Evolutionary conservation across 2,797 vertebrate genomes (phyloP), one percentile per base, ranked within the genome.

Genomic region (Sandelia bainsii): DNA sequence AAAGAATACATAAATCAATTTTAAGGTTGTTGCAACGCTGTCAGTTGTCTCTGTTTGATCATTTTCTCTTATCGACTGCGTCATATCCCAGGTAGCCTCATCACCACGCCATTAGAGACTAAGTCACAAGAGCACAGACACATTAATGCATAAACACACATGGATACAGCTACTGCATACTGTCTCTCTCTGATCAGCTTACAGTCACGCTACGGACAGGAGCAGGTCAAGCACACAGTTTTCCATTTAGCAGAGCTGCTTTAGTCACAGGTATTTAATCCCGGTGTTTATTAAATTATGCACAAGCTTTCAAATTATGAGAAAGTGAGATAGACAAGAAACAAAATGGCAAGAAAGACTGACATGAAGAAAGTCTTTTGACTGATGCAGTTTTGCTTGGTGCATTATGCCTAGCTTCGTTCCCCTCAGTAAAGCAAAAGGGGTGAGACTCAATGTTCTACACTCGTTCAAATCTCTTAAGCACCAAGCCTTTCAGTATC

Each of bases 171-270:
- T 25, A 19, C 37, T 13, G 45, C 62, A 57, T 45, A 22, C 17
- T 3, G 63, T 72, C 54, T 57, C 72, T 53, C 56, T 66, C 74
- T 77, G 68, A 77, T 72, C 50, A 72, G 84, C 87, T 85, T 80
- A 84, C 74, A 72, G 60, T 75, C 69, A 65, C 1, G 16, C 40
- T 22, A 71, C 72, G 60, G 71, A 82, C 51, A 51, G 64, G 76
- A 71, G 66, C 79, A 62, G 81, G 85, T 83, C 77, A 84, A 82
- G 58, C 27, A 56, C 69, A 71, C n/a, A 25, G 37, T 72, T 82
- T 77, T 79, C 50, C 62, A 70, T 72, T 82, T 51, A 65, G 42
- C 45, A 11, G 61, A 57, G 58, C 40, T 42, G 13, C 50, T 68
- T 77, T 29, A n/a, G 22, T 69, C 51, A 39, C 66, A 53, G 22